Base-by-base conservation (phyloP, 1,140 invertebrate species). In the Aplysia californica region DNA sequence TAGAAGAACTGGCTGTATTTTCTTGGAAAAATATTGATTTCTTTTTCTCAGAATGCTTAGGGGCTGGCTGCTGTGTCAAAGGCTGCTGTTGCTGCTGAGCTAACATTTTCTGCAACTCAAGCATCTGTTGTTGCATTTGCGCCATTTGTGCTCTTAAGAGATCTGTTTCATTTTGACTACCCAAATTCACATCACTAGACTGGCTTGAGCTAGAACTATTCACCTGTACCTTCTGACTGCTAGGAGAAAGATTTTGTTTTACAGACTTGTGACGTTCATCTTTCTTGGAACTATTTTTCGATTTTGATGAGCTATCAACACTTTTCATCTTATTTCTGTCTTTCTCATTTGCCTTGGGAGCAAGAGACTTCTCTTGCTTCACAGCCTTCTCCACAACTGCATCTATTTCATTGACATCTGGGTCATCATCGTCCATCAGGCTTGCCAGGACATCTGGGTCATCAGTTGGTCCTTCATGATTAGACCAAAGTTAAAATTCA, bases 41-140 rank as follows among this genome's bases (percentile, higher is more conserved):
- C 59, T 73, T 67, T 55, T 15, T 31, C 33, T 67, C 33, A 29
- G 59, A 21, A n/a, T 44, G 56, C 26, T 64, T 15, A 23, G 3
- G 35, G n/a, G 20, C 38, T 56, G 67, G 38, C 64, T 67, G 56
- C 38, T 59, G 56, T 18, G 23, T 26, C 10, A 36, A 50, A 58
- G 33, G 36, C 26, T 56, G 70, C 21, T 41, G 10, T 10, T 44
- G 50, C 15, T 75, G 67, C 38, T 65, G 23, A 21, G 50, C 58
- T 35, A 80, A 39, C 67, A 79, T 33, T 65, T 72, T 73, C 61
- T 83, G 78, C 6, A 84, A 39, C 55, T 79, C 81, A 29, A 75
- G 61, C 83, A 84, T 84, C 38, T 78, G 79, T 71, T 79, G 69
- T 61, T 84, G 79, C 81, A 84, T 82, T 31, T 70, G 66, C 1